These are phyloP conservation scores for Camelus bactrianus DNA, from an alignment of 2,113 vertebrate species.

Conservation along the genomic window DNA sequence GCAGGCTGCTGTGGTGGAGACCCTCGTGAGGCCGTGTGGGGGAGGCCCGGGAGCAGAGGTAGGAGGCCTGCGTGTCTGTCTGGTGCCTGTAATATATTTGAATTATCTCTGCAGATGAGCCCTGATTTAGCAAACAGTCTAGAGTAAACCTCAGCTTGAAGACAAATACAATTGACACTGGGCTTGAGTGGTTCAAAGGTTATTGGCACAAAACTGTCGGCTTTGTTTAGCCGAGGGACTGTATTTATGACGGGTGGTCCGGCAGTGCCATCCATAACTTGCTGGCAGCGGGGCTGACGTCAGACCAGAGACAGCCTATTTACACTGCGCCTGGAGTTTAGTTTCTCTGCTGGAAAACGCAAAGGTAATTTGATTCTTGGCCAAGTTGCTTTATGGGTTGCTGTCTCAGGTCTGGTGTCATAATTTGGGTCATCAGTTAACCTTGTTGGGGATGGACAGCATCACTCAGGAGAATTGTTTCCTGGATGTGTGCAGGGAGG, in stretches of 20 bases:
- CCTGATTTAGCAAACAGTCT: slow-evolving; percentile 78
- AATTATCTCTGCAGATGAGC: slow-evolving; percentile 78
- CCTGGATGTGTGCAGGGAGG: not conserved
- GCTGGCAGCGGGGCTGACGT: not conserved
- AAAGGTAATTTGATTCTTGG: slow-evolving; percentile 60
- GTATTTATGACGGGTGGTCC: slow-evolving; percentile 75
- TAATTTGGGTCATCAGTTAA: slow-evolving; percentile 61
- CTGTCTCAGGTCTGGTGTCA: slow-evolving; percentile 62
- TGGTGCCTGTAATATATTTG: slow-evolving; percentile 80
- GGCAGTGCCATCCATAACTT: slow-evolving; percentile 68
- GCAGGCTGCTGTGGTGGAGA: not conserved
- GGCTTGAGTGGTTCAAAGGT: slow-evolving; percentile 83
- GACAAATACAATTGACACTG: slow-evolving; percentile 84
- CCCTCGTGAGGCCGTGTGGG: not conserved
- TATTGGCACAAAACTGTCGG: slow-evolving; percentile 84
- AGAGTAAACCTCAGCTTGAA: slow-evolving; percentile 80
- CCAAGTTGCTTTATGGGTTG: slow-evolving; percentile 72
- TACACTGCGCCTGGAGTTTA: slow-evolving; percentile 58
- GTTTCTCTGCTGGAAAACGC: slow-evolving; percentile 66
- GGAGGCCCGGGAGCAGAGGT: not conserved
- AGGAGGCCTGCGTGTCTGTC: slow-evolving; percentile 50
- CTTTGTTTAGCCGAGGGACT: slow-evolving; percentile 80
- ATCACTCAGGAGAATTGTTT: not conserved
- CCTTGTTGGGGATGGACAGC: slow-evolving; percentile 19
- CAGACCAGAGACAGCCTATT: slow-evolving; percentile 72